These are phyloP conservation scores for Sitodiplosis mosellana DNA, from an alignment of 1,140 invertebrate species.

Conservation along the genomic window DNA sequence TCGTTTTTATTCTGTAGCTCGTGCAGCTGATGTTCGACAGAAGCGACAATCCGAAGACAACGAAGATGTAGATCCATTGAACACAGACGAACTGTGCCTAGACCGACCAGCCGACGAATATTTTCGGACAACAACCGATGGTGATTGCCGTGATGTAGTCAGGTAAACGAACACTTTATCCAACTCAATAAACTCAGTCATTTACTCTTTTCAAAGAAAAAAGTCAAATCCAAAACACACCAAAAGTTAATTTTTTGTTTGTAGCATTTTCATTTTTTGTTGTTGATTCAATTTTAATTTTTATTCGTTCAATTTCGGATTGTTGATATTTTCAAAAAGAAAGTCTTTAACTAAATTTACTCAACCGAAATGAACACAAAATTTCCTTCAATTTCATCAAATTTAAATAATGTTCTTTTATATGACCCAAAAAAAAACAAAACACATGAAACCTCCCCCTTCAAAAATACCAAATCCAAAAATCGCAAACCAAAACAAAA, in stretches of 20 bases:
- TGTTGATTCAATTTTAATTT: too few relatives aligned
- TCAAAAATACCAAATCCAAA: background rate
- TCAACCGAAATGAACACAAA: too few relatives aligned
- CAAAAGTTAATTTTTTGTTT: too few relatives aligned
- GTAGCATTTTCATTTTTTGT: too few relatives aligned
- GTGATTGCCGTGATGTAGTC: constrained; percentile 80
- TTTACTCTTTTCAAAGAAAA: too few relatives aligned
- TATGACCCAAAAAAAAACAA: background rate
- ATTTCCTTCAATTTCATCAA: too few relatives aligned
- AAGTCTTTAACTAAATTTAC: too few relatives aligned
- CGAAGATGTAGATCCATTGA: constrained; percentile 40
- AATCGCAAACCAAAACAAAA: background rate
- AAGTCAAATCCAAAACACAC: too few relatives aligned
- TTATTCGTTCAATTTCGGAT: too few relatives aligned
- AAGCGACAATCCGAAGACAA: constrained; percentile 43
- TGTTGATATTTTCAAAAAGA: too few relatives aligned
- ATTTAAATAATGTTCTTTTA: background rate
- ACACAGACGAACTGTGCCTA: constrained; percentile 67
- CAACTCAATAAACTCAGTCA: too few relatives aligned
- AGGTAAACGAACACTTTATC: constrained; percentile 39
- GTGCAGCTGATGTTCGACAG: constrained; percentile 25
- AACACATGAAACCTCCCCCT: background rate
- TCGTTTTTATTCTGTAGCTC: constrained; percentile 4
- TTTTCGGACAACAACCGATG: constrained; percentile 64
- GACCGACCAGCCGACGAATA: constrained; percentile 75